Evolutionary conservation across 2,888 invertebrate genomes (phyloP), one percentile per base, ranked within the genome.

Genomic region (Cylindroiulus punctatus): DNA sequence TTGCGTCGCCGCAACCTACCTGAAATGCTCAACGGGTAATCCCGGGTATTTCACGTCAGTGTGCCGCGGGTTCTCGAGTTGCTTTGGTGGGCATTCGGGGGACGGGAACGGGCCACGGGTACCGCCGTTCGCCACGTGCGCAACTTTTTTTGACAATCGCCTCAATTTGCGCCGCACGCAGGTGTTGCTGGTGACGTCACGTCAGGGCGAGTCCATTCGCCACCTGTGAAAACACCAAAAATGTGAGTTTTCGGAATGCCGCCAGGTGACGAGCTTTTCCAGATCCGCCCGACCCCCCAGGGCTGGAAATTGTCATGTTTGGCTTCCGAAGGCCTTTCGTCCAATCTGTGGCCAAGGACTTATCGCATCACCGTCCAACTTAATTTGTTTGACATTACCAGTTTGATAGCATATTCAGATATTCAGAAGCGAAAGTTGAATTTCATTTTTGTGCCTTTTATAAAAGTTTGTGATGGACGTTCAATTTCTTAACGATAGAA

Each of bases 121-220:
- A 17, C 4, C 52, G 19, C 52, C 52, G n/a, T 52, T 52, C 52
- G 52, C 52, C 52, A 52, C 52, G 52, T n/a, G 52, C 52, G 19
- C 52, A 52, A 52, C 52, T 52, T 52, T 52, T 42, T 52, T 52
- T 52, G 52, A 52, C 52, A 52, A 52, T 52, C 52, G 52, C n/a
- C 1, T n/a, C 7, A n/a, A 52, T 19, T 52, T 52, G 4, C 19
- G 1, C 5, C 19, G 17, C 52, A 52, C 52, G 52, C 52, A 52
- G 52, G 52, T 52, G n/a, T 44, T 36, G 44, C 17, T 2, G 4
- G 52, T 52, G 52, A 52, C 52, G 52, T 52, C 52, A 52, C 19
- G 52, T 52, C 19, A 52, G 2, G 52, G n/a, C 52, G 52, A 52
- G 52, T 52, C 52, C 52, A 52, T 19, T 19, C 52, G 19, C 1